Base-by-base conservation (phyloP, 2,113 vertebrate species). In the Pimephales promelas region DNA sequence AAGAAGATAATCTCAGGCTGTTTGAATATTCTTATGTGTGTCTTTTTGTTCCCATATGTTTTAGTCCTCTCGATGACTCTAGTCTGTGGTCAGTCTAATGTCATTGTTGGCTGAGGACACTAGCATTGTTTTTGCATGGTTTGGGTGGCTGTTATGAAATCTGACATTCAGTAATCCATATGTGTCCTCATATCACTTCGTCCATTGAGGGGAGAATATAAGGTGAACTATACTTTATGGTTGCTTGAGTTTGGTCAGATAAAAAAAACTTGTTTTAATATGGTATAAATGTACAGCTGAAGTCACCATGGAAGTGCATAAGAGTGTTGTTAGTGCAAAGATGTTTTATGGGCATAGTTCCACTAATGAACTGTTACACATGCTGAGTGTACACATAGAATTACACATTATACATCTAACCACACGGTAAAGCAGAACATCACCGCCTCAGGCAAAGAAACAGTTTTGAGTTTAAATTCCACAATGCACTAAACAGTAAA, bases 401-500 rank as follows among this genome's bases (percentile, higher is more conserved):
- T 71, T 45, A 45, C 31, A 36, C 31, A 68, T 68, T 68, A 10
- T 36, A 68, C 68, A 71, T 70, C 34, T 45, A 71, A 71, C 68
- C 68, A 71, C 20, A 13, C 20, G 14, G 5, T 43, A 24, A n/a
- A 71, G 68, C 22, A 71, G 22, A 24, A 45, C 68, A 45, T 71
- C 40, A 14, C 5, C 1, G 5, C 66, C 13, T 11, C 11, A n/a
- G 18, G 20, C 11, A 16, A 62, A 62, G 2, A 62, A 16, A 26
- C 1, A 10, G 9, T 61, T 61, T 61, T 61, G 10, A 61, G n/a
- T 40, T 70, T 2, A 1, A 43, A n/a, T 13, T 70, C 20, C 10
- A 40, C 10, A 66, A 34, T 66, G 62, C 62, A 20, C 18, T 54
- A 20, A 66, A 66, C 28, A 34, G 28, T 34, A 28, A 18, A 34